Percentiles rank a stretch among this genome's conserved stretches.
Evolutionary conservation across 2,888 invertebrate species (phyloP).

Genomic region (Auanema sp.): DNA sequence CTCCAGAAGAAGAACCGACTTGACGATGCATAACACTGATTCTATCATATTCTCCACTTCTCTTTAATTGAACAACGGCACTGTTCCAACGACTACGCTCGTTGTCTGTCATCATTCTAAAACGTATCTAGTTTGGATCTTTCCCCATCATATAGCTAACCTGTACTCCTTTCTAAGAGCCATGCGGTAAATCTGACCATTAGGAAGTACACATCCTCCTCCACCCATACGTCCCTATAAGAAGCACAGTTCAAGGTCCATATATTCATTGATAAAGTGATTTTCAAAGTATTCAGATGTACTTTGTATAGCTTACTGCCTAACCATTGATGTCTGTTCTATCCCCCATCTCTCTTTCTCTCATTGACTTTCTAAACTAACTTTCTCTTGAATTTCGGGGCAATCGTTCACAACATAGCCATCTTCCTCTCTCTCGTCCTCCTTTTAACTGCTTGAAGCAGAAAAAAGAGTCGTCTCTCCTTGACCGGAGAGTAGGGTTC

Average conservation of each 20-base stretch:
- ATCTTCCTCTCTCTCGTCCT: too few relatives aligned
- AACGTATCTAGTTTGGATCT: constrained; percentile 15
- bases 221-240: constrained; percentile 47
- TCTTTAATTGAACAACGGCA: constrained; percentile 54
- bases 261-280: too few relatives aligned
- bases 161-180: constrained; percentile 56
- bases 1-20: constrained; percentile 57
- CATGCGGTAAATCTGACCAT: constrained; percentile 48
- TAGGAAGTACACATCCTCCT: constrained; percentile 47
- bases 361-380: too few relatives aligned
- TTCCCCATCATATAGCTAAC: constrained; percentile 8
- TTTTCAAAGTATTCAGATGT: too few relatives aligned
- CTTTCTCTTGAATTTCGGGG: too few relatives aligned
- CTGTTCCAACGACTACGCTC: constrained; percentile 51
- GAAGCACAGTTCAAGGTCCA: background rate
- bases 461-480: too few relatives aligned
- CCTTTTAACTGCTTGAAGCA: too few relatives aligned
- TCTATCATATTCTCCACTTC: constrained; percentile 56
- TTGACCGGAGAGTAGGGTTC: too few relatives aligned
- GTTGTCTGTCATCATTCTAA: constrained; percentile 55
- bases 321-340: too few relatives aligned
- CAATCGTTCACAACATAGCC: too few relatives aligned
- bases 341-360: background rate
- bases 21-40: constrained; percentile 57
- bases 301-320: too few relatives aligned